These are phyloP conservation scores for Brachypodius melanocephalos DNA, from an alignment of 2,113 vertebrate species.

Conservation along the genomic window DNA sequence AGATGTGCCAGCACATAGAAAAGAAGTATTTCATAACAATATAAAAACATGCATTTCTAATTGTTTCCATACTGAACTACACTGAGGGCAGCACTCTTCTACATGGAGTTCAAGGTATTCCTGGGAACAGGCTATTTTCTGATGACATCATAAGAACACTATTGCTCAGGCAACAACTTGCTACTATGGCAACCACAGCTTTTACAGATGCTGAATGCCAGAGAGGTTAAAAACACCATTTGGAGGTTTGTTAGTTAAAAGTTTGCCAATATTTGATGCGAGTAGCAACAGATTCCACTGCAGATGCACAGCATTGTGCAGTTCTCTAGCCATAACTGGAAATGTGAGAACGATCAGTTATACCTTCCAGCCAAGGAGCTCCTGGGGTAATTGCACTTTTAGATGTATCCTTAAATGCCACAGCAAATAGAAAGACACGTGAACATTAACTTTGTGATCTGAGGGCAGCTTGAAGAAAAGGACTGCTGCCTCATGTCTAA, in stretches of 20 bases:
- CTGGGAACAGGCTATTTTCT: slow-evolving; percentile 41
- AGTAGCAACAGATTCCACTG: neutral
- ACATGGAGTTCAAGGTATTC: slow-evolving; percentile 61
- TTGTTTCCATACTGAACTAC: slow-evolving; percentile 33
- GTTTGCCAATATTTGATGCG: neutral
- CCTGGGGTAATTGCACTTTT: neutral
- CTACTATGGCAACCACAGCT: slow-evolving; percentile 56
- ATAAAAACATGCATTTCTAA: slow-evolving; percentile 27
- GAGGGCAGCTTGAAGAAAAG: neutral
- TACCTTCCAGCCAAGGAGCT: neutral
- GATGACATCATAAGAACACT: slow-evolving; percentile 58
- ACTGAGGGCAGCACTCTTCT: slow-evolving; percentile 19
- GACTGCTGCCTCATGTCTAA: neutral
- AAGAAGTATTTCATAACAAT: slow-evolving; percentile 14
- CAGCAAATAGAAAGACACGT: neutral
- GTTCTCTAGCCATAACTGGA: neutral
- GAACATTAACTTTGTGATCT: neutral
- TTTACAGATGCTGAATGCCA: slow-evolving; percentile 36
- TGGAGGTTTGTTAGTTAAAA: slow-evolving; percentile 41
- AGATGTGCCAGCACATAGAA: neutral
- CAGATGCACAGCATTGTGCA: neutral
- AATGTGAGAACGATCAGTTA: neutral
- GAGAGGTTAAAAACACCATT: slow-evolving; percentile 41
- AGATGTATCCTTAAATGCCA: neutral
- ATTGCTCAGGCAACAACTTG: slow-evolving; percentile 63